phyloP scores from a whole-genome alignment of 2,797 vertebrate species.

The Sebastes cheni region DNA sequence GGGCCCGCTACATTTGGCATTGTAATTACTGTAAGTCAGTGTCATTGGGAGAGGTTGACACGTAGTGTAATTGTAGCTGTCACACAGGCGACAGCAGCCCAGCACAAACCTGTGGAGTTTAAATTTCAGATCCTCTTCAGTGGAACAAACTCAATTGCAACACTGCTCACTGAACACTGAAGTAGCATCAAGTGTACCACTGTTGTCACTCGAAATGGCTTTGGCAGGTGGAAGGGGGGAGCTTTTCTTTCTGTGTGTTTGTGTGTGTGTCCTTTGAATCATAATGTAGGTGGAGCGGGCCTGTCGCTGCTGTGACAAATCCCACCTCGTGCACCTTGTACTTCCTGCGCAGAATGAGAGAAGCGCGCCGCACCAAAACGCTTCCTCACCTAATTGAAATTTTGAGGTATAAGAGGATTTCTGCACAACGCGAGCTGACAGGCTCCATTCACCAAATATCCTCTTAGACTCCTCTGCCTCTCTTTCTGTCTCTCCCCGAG shows the following conservation, averaged over 20 bases:
- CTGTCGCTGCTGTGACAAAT: conserved; percentile 77
- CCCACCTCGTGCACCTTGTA: conserved; percentile 68
- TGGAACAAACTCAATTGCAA: conserved; percentile 79
- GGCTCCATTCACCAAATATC: conserved; percentile 79
- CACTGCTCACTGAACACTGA: conserved; percentile 73
- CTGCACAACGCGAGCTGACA: conserved; percentile 76
- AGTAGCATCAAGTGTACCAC: conserved; percentile 70
- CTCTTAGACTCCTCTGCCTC: conserved; percentile 71
- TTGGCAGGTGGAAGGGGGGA: conserved; percentile 55
- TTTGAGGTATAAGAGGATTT: conserved; percentile 84
- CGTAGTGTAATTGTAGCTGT: conserved; percentile 66
- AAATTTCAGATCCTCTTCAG: conserved; percentile 70
- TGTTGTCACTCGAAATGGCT: conserved; percentile 71
- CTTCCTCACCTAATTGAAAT: conserved; percentile 83
- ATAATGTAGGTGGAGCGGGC: conserved; percentile 68
- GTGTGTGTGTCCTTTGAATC: conserved; percentile 53
- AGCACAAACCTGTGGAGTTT: conserved; percentile 63
- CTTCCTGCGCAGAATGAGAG: conserved; percentile 62
- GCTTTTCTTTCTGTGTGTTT: conserved; percentile 14
- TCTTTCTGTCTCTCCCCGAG: conserved; percentile 42
- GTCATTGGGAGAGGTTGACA: conserved; percentile 55
- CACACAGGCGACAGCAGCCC: conserved; percentile 52
- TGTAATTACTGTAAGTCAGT: conserved; percentile 65
- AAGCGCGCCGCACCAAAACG: conserved; percentile 54
- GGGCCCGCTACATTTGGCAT: conserved; percentile 46